These are phyloP conservation scores for Umimayanthus chanpuru DNA, from an alignment of 92 coral and sea anemone species.

Conservation along the genomic window DNA sequence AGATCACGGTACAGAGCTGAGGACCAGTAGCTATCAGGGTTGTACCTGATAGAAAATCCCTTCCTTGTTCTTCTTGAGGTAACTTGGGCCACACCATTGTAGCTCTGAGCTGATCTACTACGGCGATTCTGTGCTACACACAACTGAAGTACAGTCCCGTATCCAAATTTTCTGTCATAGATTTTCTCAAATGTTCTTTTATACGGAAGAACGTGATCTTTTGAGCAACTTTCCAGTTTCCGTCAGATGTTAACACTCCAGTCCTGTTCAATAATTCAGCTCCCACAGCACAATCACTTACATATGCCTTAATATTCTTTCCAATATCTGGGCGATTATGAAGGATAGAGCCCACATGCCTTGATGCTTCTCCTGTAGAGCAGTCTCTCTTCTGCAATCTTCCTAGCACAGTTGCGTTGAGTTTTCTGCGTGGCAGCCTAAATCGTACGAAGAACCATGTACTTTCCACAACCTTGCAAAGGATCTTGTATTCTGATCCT, in stretches of 20 bases:
- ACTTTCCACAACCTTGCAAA: constrained; percentile 25
- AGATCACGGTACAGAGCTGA: too few species aligned
- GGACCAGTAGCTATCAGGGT: too few species aligned
- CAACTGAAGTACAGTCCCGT: too few species aligned
- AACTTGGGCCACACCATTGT: too few species aligned
- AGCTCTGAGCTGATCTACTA: too few species aligned
- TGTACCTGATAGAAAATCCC: too few species aligned
- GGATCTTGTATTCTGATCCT: constrained; percentile 41
- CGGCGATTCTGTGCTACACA: too few species aligned
- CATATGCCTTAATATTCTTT: constrained; percentile 47
- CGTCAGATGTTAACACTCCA: constrained; percentile 43
- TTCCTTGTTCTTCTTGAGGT: too few species aligned
- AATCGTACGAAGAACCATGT: constrained; percentile 33
- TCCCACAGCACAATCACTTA: constrained; percentile 31
- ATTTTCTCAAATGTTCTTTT: too few species aligned
- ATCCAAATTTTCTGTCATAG: too few species aligned
- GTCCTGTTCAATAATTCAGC: constrained; percentile 42
- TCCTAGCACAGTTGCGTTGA: constrained; percentile 38
- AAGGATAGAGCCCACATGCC: constrained; percentile 33
- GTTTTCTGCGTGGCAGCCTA: constrained; percentile 24
- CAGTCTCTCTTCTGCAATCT: constrained; percentile 32
- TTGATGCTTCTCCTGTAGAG: constrained; percentile 42
- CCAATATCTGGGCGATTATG: constrained; percentile 40
- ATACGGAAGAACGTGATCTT: too few species aligned
- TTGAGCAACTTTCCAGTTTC: too few species aligned